Evolutionary conservation across 2,113 vertebrate genomes (phyloP).

Genomic region (Cygnus atratus): DNA sequence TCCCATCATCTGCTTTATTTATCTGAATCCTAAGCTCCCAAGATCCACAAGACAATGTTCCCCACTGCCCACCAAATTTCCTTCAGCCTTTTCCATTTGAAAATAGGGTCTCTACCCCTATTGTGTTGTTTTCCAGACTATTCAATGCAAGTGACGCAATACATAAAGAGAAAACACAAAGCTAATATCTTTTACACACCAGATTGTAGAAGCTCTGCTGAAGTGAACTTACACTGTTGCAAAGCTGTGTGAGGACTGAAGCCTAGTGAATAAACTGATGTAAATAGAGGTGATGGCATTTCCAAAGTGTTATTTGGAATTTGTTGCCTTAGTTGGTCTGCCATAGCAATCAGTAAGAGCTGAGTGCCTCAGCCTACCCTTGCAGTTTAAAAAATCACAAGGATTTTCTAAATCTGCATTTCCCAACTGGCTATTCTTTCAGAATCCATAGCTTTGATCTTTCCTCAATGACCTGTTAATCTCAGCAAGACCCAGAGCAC

Average conservation of each 20-base stretch:
- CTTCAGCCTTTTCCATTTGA: slow-evolving; percentile 15
- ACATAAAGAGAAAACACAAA: neutral
- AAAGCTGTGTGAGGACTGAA: neutral
- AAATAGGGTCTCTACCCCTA: neutral
- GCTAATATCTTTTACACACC: neutral
- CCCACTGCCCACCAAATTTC: neutral
- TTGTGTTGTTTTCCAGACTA: neutral
- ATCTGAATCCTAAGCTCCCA: neutral
- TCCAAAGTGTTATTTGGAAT: neutral
- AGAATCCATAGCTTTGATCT: slow-evolving; percentile 34
- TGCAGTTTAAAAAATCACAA: neutral
- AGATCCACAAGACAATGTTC: neutral
- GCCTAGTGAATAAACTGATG: accelerated
- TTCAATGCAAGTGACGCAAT: neutral
- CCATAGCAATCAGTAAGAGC: neutral
- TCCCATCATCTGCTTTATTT: neutral
- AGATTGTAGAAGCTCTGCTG: neutral
- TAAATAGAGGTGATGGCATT: neutral
- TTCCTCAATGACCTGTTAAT: neutral
- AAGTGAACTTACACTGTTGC: neutral
- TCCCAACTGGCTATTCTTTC: neutral
- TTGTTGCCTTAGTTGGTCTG: neutral
- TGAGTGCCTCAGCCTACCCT: neutral
- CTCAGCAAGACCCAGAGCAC: neutral
- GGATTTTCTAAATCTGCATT: neutral